Evolutionary conservation across 92 coral and sea anemone species (phyloP).

Genomic region (Pocillopora grandis): DNA sequence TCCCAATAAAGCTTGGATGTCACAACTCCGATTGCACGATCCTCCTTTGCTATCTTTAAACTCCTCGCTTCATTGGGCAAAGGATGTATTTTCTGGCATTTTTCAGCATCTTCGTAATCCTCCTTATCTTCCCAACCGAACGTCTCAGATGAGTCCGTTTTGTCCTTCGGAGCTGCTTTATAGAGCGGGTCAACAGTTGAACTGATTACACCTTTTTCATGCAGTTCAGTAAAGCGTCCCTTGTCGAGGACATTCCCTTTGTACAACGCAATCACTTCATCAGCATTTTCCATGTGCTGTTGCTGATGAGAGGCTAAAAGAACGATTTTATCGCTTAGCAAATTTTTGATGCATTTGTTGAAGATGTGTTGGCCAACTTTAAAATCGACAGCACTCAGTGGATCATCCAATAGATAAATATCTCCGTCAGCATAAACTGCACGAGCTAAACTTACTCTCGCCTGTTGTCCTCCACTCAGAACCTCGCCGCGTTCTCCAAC

Average conservation of each 20-base stretch:
- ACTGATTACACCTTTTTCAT: neutral
- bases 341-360: neutral
- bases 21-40: too few relatives aligned
- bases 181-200: neutral
- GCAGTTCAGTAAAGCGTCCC: neutral
- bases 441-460: conserved; percentile 18
- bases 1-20: too few relatives aligned
- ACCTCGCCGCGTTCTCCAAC: conserved; percentile 20
- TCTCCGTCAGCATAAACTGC: conserved; percentile 22
- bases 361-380: conserved; percentile 24
- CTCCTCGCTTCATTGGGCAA: too few relatives aligned
- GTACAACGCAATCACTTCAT: conserved; percentile 13
- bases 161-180: neutral
- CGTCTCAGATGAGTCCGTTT: too few relatives aligned
- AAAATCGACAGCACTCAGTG: conserved; percentile 16
- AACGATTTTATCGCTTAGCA: neutral
- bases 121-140: too few relatives aligned
- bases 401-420: conserved; percentile 10
- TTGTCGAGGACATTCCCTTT: neutral
- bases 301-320: neutral
- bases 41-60: too few relatives aligned
- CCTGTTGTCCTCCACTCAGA: conserved; percentile 27
- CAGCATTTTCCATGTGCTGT: neutral
- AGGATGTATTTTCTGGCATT: too few relatives aligned
- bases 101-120: too few relatives aligned